Conservation (phyloP, 2,888 invertebrate genomes). For the Balanococcus diminutus region DNA sequence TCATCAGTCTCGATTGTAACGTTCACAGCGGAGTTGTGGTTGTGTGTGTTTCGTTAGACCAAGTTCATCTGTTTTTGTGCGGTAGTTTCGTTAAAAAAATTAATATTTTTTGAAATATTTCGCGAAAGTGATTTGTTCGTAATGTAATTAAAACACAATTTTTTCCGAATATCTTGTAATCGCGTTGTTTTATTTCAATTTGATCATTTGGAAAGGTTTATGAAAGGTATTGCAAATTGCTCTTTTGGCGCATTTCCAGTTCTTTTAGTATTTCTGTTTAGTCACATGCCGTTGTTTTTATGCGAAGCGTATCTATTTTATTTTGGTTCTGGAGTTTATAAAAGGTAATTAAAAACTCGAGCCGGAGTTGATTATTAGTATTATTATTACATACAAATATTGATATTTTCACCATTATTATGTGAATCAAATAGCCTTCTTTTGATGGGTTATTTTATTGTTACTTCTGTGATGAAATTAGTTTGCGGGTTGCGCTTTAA, state of each 20-base stretch:
- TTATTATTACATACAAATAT: not conserved
- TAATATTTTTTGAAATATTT: not conserved
- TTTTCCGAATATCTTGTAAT: not conserved
- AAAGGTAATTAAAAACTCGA: conserved; percentile 9
- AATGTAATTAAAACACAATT: not conserved
- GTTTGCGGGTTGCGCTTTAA: not conserved
- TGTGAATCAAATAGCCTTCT: not conserved
- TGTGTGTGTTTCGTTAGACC: not conserved
- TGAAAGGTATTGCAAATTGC: conserved; percentile 20
- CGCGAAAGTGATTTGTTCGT: not conserved
- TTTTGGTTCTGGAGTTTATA: conserved; percentile 49
- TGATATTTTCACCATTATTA: not conserved
- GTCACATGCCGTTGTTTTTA: conserved; percentile 54
- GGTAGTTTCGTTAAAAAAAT: not conserved
- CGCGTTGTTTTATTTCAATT: not conserved
- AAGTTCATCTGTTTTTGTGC: not conserved
- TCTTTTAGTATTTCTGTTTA: conserved; percentile 46
- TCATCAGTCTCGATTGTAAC: conserved; percentile 5
- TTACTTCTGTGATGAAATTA: not conserved
- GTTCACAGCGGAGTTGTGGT: not conserved
- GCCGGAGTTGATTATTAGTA: not conserved
- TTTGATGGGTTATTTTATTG: not conserved
- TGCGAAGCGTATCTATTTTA: conserved; percentile 46
- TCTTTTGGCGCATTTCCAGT: conserved; percentile 51
- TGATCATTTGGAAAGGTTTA: not conserved